A percentile compares a stretch with the other conserved stretches of the same genome.
These are phyloP conservation scores for Hyaena hyaena DNA, from an alignment of 2,113 vertebrate species.

Conservation along the genomic window DNA sequence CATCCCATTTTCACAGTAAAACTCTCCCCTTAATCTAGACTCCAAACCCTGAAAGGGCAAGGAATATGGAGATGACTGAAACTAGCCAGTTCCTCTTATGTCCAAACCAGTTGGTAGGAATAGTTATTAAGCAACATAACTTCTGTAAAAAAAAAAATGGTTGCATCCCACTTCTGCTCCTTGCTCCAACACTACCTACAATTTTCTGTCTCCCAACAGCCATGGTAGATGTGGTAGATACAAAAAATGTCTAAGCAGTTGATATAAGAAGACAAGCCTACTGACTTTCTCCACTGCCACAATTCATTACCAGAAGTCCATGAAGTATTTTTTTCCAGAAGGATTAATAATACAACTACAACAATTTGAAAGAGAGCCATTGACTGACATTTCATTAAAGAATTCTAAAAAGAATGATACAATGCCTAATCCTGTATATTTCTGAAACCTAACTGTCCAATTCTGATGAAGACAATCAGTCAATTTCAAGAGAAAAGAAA, in stretches of 20 bases:
- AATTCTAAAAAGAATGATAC: background rate
- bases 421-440: background rate
- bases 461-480: background rate
- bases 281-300: background rate
- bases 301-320: background rate
- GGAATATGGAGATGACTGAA: background rate
- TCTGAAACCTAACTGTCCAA: background rate
- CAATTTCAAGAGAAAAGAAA: slow-evolving; percentile 35
- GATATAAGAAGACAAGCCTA: background rate
- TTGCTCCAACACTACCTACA: background rate
- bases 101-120: background rate
- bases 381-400: slow-evolving; percentile 52
- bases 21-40: background rate
- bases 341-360: background rate
- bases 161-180: background rate
- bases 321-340: slow-evolving; percentile 3
- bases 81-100: background rate
- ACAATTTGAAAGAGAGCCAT: background rate
- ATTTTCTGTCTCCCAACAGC: background rate
- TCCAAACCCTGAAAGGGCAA: background rate
- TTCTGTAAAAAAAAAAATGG: background rate
- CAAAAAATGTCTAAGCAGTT: background rate
- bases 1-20: background rate
- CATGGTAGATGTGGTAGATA: background rate
- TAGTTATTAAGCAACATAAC: background rate